Percentiles rank a stretch among this genome's conserved stretches.
These are phyloP conservation scores for Clarias macrocephalus DNA, from an alignment of 2,113 vertebrate species.

Conservation along the genomic window DNA sequence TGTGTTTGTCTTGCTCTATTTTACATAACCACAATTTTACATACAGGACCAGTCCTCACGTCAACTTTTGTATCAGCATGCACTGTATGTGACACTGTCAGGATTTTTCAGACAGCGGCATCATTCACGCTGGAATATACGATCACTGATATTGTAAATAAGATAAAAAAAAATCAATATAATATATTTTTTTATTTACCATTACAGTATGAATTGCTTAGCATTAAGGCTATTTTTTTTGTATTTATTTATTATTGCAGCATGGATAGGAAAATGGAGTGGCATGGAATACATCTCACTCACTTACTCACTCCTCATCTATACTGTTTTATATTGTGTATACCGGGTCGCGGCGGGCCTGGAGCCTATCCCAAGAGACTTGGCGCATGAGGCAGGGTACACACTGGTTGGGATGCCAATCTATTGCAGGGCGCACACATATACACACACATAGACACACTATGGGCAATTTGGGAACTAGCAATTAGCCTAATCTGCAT, in stretches of 20 bases:
- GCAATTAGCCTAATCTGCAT: too few relatives aligned
- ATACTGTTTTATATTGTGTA: too few relatives aligned
- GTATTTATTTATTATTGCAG: background rate
- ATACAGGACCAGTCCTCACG: constrained; percentile 22
- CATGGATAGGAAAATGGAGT: background rate
- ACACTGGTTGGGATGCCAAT: too few relatives aligned
- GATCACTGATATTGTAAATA: too few relatives aligned
- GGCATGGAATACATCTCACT: background rate
- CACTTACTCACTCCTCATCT: too few relatives aligned
- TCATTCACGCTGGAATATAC: background rate
- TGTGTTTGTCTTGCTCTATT: constrained; percentile 26
- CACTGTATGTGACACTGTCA: background rate
- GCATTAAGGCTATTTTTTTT: background rate
- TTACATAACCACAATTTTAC: constrained; percentile 35
- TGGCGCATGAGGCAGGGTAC: too few relatives aligned
- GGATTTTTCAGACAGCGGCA: background rate
- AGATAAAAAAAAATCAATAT: background rate
- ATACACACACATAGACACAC: too few relatives aligned
- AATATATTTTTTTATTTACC: background rate
- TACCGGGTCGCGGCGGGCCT: too few relatives aligned
- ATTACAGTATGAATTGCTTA: background rate
- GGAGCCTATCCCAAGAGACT: too few relatives aligned
- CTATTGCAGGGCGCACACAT: too few relatives aligned
- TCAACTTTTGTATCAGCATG: constrained; percentile 16
- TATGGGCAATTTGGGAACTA: too few relatives aligned